Base-by-base conservation (phyloP, 2,888 invertebrate genomes). In the Mactromeris polynyma region DNA sequence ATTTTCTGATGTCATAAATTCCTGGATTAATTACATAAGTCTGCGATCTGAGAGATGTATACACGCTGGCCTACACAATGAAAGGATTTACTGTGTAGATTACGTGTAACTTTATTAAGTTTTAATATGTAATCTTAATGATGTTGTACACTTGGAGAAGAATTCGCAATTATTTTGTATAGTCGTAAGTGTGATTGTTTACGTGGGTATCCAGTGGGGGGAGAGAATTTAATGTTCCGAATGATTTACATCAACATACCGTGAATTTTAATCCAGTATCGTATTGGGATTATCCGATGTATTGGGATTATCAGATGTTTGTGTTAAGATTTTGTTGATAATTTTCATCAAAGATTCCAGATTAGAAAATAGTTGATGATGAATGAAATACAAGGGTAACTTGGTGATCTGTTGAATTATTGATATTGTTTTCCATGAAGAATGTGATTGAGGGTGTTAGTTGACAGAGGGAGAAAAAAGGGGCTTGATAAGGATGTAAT, bases 71-170 rank as follows among this genome's bases (percentile, higher is more conserved):
- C n/a, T n/a, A n/a, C n/a, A 51, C 51, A 51, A 51, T 17, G 4
- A 64, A 64, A 64, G 21, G 58, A 19, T 64, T n/a, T 64, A 64
- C 26, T 26, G 9, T 64, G 26, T 26, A 64, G 58, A 64, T 64
- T 26, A 64, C 26, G n/a, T 64, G 58, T 26, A 64, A 64, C n/a
- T 64, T 64, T 64, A 64, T 64, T 64, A 64, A 26, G 58, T 64
- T 64, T 64, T 64, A 64, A 64, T 64, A n/a, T 4, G 26, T 64
- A 64, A 64, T 64, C 58, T 64, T 64, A 64, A 64, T 64, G 26
- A 58, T 64, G 26, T 64, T 64, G 26, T 64, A n/a, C 21, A 26
- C 9, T 64, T 26, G n/a, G 2, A 64, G 26, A 64, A n/a, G 21
- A 64, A 64, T 21, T 64, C 9, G 26, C 26, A 51, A 51, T 51